Percentiles rank a stretch among this genome's conserved stretches.
These are phyloP conservation scores for Drosophila mimica DNA, from an alignment of 2,888 invertebrate genomes.

Conservation along the genomic window DNA sequence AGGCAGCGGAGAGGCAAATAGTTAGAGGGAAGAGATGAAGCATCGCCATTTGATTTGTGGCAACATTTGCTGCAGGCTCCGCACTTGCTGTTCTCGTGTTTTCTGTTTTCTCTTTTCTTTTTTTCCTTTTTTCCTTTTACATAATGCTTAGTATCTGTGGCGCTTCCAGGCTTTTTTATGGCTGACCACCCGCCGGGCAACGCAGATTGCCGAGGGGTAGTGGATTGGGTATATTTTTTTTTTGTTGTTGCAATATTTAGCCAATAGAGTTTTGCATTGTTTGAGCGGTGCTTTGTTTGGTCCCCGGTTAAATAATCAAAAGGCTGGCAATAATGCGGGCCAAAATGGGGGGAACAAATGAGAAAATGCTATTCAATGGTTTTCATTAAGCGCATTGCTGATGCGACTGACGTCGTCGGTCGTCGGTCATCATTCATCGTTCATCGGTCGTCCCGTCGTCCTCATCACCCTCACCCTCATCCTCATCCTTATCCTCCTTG, in stretches of 20 bases:
- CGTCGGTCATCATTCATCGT: not conserved
- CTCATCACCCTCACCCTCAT: not conserved
- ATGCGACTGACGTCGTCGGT: constrained; percentile 45
- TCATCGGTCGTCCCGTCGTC: not conserved
- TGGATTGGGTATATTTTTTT: not conserved
- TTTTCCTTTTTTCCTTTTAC: not conserved
- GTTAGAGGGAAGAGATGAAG: not conserved
- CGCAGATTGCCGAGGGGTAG: not conserved
- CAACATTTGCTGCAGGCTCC: constrained; percentile 69
- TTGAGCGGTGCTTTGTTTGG: constrained; percentile 66
- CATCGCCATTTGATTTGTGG: constrained; percentile 72
- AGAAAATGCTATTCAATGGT: constrained; percentile 50
- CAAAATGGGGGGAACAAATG: constrained; percentile 3
- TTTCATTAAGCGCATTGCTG: constrained; percentile 75
- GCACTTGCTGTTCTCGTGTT: not conserved
- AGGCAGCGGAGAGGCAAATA: not conserved
- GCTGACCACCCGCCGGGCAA: constrained; percentile 48
- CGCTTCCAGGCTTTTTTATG: constrained; percentile 42
- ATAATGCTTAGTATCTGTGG: constrained; percentile 31
- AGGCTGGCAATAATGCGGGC: constrained; percentile 8
- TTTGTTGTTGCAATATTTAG: constrained; percentile 72
- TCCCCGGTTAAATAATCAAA: constrained; percentile 58
- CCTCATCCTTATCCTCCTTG: constrained; percentile 7
- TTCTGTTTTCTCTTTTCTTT: not conserved
- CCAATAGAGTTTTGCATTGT: constrained; percentile 74